Evolutionary conservation across 1,140 invertebrate genomes (phyloP).

Genomic region (Conopomorpha cramerella): DNA sequence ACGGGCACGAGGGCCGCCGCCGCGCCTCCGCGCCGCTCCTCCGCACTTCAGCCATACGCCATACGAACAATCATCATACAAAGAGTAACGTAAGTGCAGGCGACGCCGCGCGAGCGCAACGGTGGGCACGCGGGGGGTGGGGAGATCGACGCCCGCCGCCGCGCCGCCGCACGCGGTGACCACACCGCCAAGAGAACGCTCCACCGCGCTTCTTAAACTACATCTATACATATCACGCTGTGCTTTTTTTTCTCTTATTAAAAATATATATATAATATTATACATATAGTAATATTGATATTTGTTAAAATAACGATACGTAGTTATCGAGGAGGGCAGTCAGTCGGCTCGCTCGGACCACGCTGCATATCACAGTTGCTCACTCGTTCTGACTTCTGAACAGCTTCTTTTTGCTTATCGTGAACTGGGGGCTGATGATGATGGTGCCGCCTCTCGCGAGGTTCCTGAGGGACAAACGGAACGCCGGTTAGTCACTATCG

Average conservation of each 20-base stretch:
- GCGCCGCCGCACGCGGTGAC: constrained; percentile 12
- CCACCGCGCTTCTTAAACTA: constrained; percentile 33
- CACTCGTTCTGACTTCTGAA: constrained; percentile 71
- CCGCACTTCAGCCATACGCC: too few relatives aligned
- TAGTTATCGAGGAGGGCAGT: constrained; percentile 50
- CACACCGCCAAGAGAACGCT: constrained; percentile 11
- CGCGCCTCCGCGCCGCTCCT: too few relatives aligned
- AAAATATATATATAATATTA: constrained; percentile 57
- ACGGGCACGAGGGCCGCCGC: constrained; percentile 15
- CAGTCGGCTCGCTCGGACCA: constrained; percentile 34
- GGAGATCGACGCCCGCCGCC: constrained; percentile 19
- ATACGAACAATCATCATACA: constrained; percentile 26
- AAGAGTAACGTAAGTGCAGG: constrained; percentile 26
- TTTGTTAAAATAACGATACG: constrained; percentile 57
- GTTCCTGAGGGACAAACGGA: constrained; percentile 66
- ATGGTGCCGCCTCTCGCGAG: constrained; percentile 80
- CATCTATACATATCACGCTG: constrained; percentile 56
- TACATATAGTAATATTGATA: constrained; percentile 59
- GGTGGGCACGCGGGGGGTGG: constrained; percentile 17
- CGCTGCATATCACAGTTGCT: constrained; percentile 24
- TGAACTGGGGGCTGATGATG: constrained; percentile 82
- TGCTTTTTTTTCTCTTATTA: constrained; percentile 55
- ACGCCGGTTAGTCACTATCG: constrained; percentile 14
- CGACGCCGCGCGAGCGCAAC: constrained; percentile 21
- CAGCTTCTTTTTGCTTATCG: constrained; percentile 83